A percentile compares a stretch with the other conserved stretches of the same genome.
Evolutionary conservation across 2,113 vertebrate genomes (phyloP).

Genomic region (Misgurnus anguillicaudatus): DNA sequence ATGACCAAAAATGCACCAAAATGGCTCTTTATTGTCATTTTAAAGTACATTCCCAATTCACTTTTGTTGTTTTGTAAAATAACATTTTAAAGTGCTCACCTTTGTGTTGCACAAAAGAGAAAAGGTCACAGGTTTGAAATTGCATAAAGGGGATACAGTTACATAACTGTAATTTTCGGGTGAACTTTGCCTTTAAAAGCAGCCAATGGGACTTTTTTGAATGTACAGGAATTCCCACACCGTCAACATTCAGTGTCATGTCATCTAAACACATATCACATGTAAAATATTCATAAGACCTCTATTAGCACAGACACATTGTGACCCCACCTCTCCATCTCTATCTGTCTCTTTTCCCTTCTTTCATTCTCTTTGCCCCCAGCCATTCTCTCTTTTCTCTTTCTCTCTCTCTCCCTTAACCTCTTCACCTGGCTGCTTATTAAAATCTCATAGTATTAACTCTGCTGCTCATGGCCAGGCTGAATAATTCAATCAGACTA

Average conservation of each 20-base stretch:
- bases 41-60: too few species aligned
- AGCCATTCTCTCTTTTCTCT: constrained; percentile 36
- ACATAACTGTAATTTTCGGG: neutral
- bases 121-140: too few species aligned
- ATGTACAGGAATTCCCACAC: neutral
- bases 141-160: too few species aligned
- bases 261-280: constrained; percentile 28
- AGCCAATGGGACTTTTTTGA: neutral
- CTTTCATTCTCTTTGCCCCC: neutral
- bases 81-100: too few species aligned
- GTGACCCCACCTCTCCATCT: constrained; percentile 1
- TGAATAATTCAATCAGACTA: constrained; percentile 77
- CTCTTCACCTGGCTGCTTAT: constrained; percentile 73
- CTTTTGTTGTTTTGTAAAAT: too few species aligned
- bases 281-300: constrained; percentile 72
- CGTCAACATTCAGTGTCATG: neutral
- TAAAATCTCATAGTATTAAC: constrained; percentile 79
- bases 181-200: neutral
- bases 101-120: too few species aligned
- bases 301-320: constrained; percentile 58
- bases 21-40: too few species aligned
- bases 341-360: neutral
- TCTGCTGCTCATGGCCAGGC: constrained; percentile 69
- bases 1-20: too few species aligned
- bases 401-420: constrained; percentile 56